Evolutionary conservation across 1,140 invertebrate species (phyloP).

Genomic region (Brachionus asplanchnoidis): DNA sequence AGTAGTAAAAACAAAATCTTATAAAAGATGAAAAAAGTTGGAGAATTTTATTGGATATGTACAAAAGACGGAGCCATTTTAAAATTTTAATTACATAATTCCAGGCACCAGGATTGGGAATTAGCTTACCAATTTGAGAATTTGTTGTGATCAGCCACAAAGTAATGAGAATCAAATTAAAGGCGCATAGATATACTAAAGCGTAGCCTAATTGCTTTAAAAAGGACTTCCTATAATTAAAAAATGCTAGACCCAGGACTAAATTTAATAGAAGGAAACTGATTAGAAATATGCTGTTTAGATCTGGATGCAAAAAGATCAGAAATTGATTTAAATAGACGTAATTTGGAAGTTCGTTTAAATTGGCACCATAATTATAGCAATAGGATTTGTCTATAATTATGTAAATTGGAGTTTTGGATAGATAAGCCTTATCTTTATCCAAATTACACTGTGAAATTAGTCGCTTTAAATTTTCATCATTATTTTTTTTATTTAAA

Average conservation of each 20-base stretch:
- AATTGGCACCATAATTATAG: constrained; percentile 36
- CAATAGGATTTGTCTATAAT: constrained; percentile 4
- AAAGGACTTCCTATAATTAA: constrained; percentile 2
- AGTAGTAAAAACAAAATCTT: constrained; percentile 9
- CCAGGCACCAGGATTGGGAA: background rate
- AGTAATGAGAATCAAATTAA: constrained; percentile 37
- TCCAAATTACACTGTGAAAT: background rate
- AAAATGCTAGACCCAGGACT: background rate
- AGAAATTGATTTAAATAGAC: constrained; percentile 29
- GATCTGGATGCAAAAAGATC: constrained; percentile 22
- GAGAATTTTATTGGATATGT: background rate
- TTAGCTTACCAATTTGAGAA: background rate
- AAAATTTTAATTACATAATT: background rate
- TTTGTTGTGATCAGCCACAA: constrained; percentile 19
- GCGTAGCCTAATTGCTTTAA: constrained; percentile 3
- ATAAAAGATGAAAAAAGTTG: background rate
- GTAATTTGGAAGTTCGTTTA: constrained; percentile 27
- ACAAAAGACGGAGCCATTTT: background rate
- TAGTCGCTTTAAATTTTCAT: background rate
- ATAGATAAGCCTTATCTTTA: background rate
- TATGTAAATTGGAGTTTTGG: constrained; percentile 20
- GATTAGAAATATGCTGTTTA: constrained; percentile 26
- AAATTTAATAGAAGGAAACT: constrained; percentile 15
- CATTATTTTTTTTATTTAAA: background rate
- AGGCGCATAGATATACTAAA: background rate